Percentiles rank a stretch among this genome's conserved stretches.
phyloP scores from a whole-genome alignment of 2,797 vertebrate species.

The Hemibagrus guttatus region DNA sequence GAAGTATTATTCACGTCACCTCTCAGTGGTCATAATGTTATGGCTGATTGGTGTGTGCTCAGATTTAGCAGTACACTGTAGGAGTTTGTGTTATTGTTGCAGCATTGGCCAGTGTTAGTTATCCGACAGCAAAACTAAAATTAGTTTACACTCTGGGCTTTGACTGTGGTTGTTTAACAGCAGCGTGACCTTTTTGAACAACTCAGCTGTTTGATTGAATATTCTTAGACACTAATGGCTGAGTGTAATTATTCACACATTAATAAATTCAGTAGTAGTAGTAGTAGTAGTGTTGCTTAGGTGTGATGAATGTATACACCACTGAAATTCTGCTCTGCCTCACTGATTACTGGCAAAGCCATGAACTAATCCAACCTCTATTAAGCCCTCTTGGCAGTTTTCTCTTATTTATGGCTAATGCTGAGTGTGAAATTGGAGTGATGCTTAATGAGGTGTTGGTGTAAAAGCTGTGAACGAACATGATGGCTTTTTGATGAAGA shows the following conservation, averaged over 20 bases:
- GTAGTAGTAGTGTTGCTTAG: not conserved
- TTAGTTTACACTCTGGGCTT: not conserved
- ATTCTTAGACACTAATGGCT: not conserved
- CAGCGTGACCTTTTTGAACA: not conserved
- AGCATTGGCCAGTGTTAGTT: not conserved
- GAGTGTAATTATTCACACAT: not conserved
- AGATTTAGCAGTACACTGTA: too few relatives aligned
- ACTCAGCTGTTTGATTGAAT: too few relatives aligned
- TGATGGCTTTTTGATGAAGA: not conserved
- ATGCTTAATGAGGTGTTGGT: conserved; percentile 4
- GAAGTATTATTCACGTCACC: too few relatives aligned
- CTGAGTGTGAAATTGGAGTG: not conserved
- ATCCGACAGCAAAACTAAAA: not conserved
- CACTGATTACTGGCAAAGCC: not conserved
- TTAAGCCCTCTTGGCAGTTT: not conserved
- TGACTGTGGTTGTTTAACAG: not conserved
- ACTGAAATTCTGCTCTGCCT: not conserved
- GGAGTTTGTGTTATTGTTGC: not conserved
- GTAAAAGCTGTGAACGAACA: not conserved
- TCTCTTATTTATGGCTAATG: not conserved
- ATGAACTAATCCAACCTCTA: not conserved
- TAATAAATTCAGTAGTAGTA: not conserved
- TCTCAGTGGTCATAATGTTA: too few relatives aligned
- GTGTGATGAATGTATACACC: not conserved
- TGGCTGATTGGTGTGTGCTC: not conserved